phyloP scores from a whole-genome alignment of 2,113 vertebrate species.

The Felis chaus region DNA sequence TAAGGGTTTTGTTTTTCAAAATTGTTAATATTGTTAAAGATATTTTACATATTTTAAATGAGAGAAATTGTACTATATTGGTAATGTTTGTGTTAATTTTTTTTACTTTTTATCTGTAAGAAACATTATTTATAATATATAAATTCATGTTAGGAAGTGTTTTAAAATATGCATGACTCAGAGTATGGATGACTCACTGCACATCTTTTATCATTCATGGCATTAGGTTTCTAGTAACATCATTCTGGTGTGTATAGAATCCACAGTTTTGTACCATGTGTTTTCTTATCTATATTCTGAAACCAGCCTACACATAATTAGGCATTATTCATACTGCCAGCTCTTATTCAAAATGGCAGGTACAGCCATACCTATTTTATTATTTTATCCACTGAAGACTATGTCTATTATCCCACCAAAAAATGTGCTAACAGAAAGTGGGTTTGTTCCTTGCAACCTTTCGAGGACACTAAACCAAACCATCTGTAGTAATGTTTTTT shows the following conservation, averaged over 20 bases:
- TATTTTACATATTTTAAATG: not conserved
- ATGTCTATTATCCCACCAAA: conserved; percentile 8
- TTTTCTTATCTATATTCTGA: conserved; percentile 30
- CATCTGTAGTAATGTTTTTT: conserved; percentile 67
- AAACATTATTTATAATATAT: not conserved
- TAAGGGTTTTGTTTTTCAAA: not conserved
- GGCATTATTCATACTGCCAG: not conserved
- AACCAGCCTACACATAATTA: not conserved
- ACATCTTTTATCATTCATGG: not conserved
- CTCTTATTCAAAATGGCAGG: not conserved
- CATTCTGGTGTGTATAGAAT: not conserved
- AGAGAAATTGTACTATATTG: not conserved
- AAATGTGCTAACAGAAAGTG: not conserved
- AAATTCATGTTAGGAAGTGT: not conserved
- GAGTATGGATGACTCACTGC: not conserved
- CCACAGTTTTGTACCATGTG: not conserved
- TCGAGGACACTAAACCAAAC: conserved; percentile 55
- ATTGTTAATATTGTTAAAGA: not conserved
- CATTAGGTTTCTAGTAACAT: not conserved
- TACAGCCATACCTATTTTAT: not conserved
- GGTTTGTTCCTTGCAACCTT: conserved; percentile 55
- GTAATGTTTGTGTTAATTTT: not conserved
- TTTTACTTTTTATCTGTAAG: not conserved
- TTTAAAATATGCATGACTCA: not conserved
- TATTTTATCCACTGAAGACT: not conserved